Conservation (phyloP, 1,140 invertebrate species). For the Solenopsis invicta region DNA sequence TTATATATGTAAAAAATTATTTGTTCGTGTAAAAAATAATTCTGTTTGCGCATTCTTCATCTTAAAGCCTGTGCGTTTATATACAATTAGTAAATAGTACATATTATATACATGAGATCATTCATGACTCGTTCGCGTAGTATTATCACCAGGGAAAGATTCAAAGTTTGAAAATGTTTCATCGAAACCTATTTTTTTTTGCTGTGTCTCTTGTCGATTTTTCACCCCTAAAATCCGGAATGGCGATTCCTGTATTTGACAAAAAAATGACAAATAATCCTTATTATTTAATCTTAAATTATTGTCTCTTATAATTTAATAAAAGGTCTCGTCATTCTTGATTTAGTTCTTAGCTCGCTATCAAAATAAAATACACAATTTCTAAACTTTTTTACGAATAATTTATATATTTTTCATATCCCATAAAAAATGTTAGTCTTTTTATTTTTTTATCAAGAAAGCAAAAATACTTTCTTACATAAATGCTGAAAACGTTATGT, state of each 20-base stretch:
- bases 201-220: slow-evolving; percentile 11
- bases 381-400: background rate
- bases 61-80: background rate
- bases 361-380: background rate
- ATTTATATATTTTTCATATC: background rate
- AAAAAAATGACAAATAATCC: slow-evolving; percentile 51
- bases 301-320: background rate
- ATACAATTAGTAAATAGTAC: background rate
- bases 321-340: background rate
- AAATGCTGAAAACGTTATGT: background rate
- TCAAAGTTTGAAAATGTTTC: slow-evolving; percentile 76
- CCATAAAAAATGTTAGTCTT: background rate
- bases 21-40: slow-evolving; percentile 27
- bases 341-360: background rate
- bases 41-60: background rate
- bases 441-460: background rate
- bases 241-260: slow-evolving; percentile 77
- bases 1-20: slow-evolving; percentile 14
- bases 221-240: slow-evolving; percentile 76
- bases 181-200: slow-evolving; percentile 45
- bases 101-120: slow-evolving; percentile 40
- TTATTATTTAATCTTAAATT: slow-evolving; percentile 1
- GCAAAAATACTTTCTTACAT: background rate
- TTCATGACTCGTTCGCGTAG: background rate
- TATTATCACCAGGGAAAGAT: slow-evolving; percentile 60